These are phyloP conservation scores for Ips nitidus DNA, from an alignment of 1,140 invertebrate species.

Conservation along the genomic window DNA sequence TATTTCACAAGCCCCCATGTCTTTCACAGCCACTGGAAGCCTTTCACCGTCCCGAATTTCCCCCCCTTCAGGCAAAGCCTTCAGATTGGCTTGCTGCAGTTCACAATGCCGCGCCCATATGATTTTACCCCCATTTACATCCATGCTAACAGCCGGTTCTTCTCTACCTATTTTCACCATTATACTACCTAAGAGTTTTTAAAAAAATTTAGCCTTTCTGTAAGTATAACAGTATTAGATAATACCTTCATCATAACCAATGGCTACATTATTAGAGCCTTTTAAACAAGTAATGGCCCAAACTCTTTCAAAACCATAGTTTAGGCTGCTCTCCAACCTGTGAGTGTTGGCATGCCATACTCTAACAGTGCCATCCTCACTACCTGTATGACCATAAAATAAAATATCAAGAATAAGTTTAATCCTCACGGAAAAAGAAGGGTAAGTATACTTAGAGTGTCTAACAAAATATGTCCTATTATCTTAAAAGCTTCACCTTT, in stretches of 20 bases:
- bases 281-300: conserved; percentile 97
- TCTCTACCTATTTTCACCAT: conserved; percentile 97
- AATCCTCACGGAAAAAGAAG: not conserved
- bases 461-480: conserved; percentile 68
- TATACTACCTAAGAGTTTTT: conserved; percentile 64
- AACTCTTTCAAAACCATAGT: conserved; percentile 97
- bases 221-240: not conserved
- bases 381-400: conserved; percentile 69
- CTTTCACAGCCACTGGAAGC: conserved; percentile 90
- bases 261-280: conserved; percentile 94
- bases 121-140: conserved; percentile 95
- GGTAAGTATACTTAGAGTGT: not conserved
- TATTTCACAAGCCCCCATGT: conserved; percentile 99
- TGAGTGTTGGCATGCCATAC: conserved; percentile 99
- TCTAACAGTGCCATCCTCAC: conserved; percentile 94
- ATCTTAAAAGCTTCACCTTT: conserved; percentile 61
- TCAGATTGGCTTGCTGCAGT: conserved; percentile 96
- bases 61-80: conserved; percentile 73
- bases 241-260: conserved; percentile 91
- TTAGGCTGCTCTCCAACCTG: conserved; percentile 91
- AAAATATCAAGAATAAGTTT: not conserved
- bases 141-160: conserved; percentile 99
- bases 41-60: conserved; percentile 91
- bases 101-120: conserved; percentile 98
- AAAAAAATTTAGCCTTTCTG: too few species aligned